phyloP scores from a whole-genome alignment of 2,888 invertebrate species.

The Cheilosia soror region DNA sequence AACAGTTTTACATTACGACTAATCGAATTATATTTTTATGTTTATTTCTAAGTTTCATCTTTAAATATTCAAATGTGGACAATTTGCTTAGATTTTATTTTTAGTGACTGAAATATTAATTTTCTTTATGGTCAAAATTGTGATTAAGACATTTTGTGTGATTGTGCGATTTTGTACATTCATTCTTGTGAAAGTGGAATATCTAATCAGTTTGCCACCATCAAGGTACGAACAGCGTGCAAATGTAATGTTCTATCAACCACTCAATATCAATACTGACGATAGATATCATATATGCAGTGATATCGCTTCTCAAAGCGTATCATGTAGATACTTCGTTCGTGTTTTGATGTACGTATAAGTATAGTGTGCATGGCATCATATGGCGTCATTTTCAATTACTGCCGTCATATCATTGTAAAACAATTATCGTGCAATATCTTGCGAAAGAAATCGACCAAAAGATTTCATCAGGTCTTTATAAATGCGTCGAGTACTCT shows the following conservation, averaged over 20 bases:
- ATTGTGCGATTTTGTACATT: neutral
- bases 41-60: neutral
- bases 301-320: neutral
- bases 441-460: conserved; percentile 54
- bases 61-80: neutral
- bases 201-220: conserved; percentile 18
- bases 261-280: conserved; percentile 3
- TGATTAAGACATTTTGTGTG: neutral
- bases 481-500: conserved; percentile 23
- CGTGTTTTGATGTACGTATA: neutral
- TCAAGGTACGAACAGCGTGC: neutral
- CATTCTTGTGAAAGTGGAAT: conserved; percentile 37
- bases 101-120: neutral
- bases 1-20: too few species aligned
- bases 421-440: conserved; percentile 61
- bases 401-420: conserved; percentile 45
- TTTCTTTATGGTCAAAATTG: too few species aligned
- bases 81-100: neutral
- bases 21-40: too few species aligned
- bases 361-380: neutral
- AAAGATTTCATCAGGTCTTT: too few species aligned
- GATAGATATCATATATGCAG: conserved; percentile 9
- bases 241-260: conserved; percentile 18
- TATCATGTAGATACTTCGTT: neutral
- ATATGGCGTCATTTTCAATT: conserved; percentile 21